These are phyloP conservation scores for Tenebrio molitor DNA, from an alignment of 1,140 invertebrate species.

Conservation along the genomic window DNA sequence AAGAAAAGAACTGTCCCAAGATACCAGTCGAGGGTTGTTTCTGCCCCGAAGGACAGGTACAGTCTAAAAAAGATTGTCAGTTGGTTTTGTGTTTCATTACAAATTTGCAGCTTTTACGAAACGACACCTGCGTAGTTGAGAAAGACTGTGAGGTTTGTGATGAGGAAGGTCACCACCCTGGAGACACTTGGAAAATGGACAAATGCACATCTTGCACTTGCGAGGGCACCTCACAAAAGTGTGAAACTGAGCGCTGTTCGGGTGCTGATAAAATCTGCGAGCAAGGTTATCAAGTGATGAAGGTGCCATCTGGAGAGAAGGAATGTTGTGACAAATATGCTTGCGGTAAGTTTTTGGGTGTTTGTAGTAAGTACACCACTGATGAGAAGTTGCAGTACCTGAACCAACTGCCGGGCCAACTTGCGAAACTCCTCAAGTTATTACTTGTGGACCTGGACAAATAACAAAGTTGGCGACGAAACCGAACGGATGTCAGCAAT, in stretches of 20 bases:
- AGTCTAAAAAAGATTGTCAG: background rate
- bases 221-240: constrained; percentile 68
- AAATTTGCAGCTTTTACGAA: constrained; percentile 69
- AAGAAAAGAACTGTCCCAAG: constrained; percentile 69
- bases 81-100: background rate
- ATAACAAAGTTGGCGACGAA: constrained; percentile 74
- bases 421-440: constrained; percentile 75
- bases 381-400: constrained; percentile 66
- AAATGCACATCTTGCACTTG: constrained; percentile 85
- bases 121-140: constrained; percentile 73
- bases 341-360: constrained; percentile 70
- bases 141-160: constrained; percentile 77
- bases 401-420: constrained; percentile 67
- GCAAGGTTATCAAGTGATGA: constrained; percentile 68
- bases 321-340: constrained; percentile 79
- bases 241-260: constrained; percentile 73
- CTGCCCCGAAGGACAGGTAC: constrained; percentile 79
- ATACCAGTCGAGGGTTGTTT: constrained; percentile 82
- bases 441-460: constrained; percentile 80
- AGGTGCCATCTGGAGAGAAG: constrained; percentile 69
- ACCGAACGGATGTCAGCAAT: constrained; percentile 75
- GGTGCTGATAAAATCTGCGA: constrained; percentile 73
- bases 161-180: constrained; percentile 67
- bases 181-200: constrained; percentile 73
- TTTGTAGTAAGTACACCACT: background rate